Conservation (phyloP, 1,140 invertebrate species). For the Pseudomyrmex dendroicus region DNA sequence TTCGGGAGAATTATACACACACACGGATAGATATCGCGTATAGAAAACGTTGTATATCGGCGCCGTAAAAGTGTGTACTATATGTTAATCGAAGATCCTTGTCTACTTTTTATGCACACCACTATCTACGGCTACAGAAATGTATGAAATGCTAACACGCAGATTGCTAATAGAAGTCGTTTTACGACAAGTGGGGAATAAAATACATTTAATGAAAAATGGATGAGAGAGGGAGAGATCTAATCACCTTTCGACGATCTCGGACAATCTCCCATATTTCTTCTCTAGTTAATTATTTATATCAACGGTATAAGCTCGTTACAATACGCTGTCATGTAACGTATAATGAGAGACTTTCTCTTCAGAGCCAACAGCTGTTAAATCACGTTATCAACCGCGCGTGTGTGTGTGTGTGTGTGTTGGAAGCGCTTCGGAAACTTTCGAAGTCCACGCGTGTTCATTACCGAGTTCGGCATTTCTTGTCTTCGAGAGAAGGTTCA, state of each 20-base stretch:
- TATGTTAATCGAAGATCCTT: conserved; percentile 37
- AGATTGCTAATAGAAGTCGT: background rate
- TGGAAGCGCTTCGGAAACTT: conserved; percentile 18
- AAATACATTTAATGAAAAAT: background rate
- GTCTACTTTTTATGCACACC: conserved; percentile 11
- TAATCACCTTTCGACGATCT: background rate
- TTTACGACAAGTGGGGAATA: background rate
- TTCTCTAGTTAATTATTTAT: background rate
- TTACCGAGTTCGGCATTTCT: conserved; percentile 15
- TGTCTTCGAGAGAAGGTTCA: background rate
- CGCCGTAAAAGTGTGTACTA: background rate
- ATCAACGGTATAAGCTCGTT: background rate
- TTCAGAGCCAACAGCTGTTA: background rate
- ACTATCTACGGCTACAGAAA: background rate
- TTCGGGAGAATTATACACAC: conserved; percentile 12
- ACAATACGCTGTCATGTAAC: background rate
- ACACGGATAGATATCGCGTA: background rate
- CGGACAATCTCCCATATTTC: background rate
- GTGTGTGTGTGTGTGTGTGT: background rate
- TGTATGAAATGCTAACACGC: conserved; percentile 3
- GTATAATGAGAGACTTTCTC: background rate
- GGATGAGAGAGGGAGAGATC: background rate
- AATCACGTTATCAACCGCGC: background rate
- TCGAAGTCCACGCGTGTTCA: conserved; percentile 12
- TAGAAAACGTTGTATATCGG: conserved; percentile 24